Evolutionary conservation across 2,113 vertebrate genomes (phyloP).

Genomic region (Malaclemys terrapin): DNA sequence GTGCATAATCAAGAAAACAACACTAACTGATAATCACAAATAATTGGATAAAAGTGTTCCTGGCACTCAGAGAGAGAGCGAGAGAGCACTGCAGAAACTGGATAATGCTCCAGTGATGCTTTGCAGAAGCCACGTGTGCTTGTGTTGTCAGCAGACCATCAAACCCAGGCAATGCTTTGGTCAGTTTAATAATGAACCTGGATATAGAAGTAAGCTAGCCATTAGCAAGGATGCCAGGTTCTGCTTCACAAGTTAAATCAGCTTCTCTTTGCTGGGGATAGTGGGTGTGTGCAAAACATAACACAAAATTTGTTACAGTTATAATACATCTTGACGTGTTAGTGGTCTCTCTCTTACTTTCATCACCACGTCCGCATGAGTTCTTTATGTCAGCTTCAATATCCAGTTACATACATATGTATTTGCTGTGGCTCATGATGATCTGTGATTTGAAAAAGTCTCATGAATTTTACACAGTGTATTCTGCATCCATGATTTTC

Average conservation of each 20-base stretch:
- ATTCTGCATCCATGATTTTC: background rate
- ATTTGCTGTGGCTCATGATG: background rate
- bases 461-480: background rate
- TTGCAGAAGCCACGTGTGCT: conserved; percentile 56
- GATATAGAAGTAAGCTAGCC: conserved; percentile 2
- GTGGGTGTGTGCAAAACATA: conserved; percentile 2
- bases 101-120: conserved; percentile 28
- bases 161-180: conserved; percentile 58
- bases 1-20: background rate
- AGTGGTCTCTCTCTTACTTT: conserved; percentile 36
- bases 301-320: background rate
- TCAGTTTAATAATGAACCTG: conserved; percentile 39
- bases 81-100: conserved; percentile 22
- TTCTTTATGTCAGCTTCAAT: conserved; percentile 28
- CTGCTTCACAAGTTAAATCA: conserved; percentile 38
- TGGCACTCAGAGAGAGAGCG: conserved; percentile 22
- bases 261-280: background rate
- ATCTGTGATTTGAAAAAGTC: background rate
- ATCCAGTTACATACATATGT: background rate
- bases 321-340: background rate
- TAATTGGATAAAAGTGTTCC: conserved; percentile 32
- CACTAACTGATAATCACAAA: background rate
- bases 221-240: conserved; percentile 26
- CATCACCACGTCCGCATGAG: background rate
- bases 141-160: conserved; percentile 77